Evolutionary conservation across 2,113 vertebrate species (phyloP).

Genomic region (Lipophrys pholis): DNA sequence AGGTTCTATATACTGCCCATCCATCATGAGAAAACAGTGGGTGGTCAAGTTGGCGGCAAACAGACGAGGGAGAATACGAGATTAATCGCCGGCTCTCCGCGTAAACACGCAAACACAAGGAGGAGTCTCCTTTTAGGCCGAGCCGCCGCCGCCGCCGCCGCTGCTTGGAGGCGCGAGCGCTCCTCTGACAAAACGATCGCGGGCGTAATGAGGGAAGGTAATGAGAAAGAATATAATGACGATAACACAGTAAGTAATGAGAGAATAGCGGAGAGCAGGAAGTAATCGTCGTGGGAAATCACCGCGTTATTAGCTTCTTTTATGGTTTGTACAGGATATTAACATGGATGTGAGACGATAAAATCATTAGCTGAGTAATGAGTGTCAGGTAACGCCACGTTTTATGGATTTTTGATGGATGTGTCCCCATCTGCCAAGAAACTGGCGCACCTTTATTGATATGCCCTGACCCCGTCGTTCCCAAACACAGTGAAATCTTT

Average conservation of each 20-base stretch:
- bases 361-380: conserved; percentile 72
- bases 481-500: too few species aligned
- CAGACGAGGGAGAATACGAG: conserved; percentile 60
- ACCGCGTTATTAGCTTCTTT: conserved; percentile 69
- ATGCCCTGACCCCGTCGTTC: too few species aligned
- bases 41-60: conserved; percentile 47
- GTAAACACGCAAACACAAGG: conserved; percentile 48
- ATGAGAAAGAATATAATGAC: conserved; percentile 66
- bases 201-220: conserved; percentile 64
- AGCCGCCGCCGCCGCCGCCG: neutral
- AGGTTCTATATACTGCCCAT: conserved; percentile 43
- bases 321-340: conserved; percentile 67
- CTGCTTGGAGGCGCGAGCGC: conserved; percentile 40
- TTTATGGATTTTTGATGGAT: conserved; percentile 75
- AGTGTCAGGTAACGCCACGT: conserved; percentile 59
- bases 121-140: conserved; percentile 55
- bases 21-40: conserved; percentile 65
- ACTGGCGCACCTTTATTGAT: conserved; percentile 35
- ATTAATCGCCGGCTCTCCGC: conserved; percentile 61
- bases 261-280: conserved; percentile 62
- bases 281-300: conserved; percentile 73
- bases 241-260: conserved; percentile 75
- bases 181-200: conserved; percentile 60
- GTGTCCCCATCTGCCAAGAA: conserved; percentile 46
- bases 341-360: conserved; percentile 63